Conservation (phyloP, 2,113 vertebrate genomes). For the Micronisus gabar region DNA sequence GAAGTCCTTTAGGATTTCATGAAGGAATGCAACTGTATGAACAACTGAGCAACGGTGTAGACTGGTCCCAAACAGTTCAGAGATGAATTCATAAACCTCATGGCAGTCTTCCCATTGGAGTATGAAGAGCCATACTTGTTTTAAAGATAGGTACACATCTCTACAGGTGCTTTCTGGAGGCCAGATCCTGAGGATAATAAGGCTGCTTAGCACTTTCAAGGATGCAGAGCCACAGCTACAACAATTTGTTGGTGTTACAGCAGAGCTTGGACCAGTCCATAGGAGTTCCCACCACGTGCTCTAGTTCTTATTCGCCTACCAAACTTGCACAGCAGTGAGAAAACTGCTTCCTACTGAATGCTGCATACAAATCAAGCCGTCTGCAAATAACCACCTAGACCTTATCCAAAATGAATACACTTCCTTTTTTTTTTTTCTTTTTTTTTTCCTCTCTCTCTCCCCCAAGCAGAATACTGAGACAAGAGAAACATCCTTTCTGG, state of each 20-base stretch:
- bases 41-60: neutral
- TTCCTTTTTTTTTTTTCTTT: rapidly evolving
- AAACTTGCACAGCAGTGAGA: neutral
- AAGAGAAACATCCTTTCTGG: neutral
- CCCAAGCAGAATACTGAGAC: neutral
- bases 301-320: neutral
- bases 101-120: neutral
- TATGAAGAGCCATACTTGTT: neutral
- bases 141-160: neutral
- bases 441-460: neutral
- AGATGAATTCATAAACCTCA: neutral
- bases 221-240: neutral
- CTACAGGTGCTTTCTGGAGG: neutral
- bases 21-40: neutral
- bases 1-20: neutral
- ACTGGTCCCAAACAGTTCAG: neutral
- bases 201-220: neutral
- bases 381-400: neutral
- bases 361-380: neutral
- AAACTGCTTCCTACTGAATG: neutral
- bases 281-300: neutral
- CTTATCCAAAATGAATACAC: neutral
- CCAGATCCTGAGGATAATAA: neutral
- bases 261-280: neutral
- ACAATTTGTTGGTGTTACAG: neutral